Conservation (phyloP, 2,888 invertebrate species). For the Monoplex corrugatus region DNA sequence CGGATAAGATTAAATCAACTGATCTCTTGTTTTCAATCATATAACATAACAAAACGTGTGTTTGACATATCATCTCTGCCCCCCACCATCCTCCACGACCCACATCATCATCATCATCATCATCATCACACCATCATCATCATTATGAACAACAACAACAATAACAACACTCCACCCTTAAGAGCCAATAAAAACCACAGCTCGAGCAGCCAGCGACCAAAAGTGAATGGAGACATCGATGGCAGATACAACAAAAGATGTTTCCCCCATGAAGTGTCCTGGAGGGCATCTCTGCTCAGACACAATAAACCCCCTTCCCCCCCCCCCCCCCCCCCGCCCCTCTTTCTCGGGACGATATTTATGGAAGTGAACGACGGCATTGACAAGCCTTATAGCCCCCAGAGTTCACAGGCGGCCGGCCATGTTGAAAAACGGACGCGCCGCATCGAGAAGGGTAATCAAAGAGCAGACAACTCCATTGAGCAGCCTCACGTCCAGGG, state of each 20-base stretch:
- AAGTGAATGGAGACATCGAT: neutral
- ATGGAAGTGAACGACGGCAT: neutral
- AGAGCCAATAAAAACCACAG: neutral
- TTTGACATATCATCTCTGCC: no score
- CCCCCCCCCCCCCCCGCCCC: neutral
- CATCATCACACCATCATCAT: no score
- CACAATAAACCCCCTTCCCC: neutral
- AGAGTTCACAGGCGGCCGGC: neutral
- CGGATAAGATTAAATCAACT: no score
- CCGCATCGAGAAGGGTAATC: conserved; percentile 37
- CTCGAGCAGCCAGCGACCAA: neutral
- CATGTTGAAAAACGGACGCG: conserved; percentile 13
- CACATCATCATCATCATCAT: no score
- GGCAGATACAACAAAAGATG: neutral
- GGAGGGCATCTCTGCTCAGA: neutral
- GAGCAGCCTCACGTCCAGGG: conserved; percentile 31
- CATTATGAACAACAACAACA: no score
- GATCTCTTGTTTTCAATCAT: no score
- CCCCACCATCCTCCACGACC: no score
- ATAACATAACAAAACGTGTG: no score
- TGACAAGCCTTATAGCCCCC: neutral
- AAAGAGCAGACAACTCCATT: conserved; percentile 43
- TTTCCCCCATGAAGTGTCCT: neutral
- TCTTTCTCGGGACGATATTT: neutral
- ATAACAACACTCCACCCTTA: no score